Percentiles rank a stretch among this genome's conserved stretches.
These are phyloP conservation scores for Colostygia pectinataria DNA, from an alignment of 2,888 invertebrate species.

Conservation along the genomic window DNA sequence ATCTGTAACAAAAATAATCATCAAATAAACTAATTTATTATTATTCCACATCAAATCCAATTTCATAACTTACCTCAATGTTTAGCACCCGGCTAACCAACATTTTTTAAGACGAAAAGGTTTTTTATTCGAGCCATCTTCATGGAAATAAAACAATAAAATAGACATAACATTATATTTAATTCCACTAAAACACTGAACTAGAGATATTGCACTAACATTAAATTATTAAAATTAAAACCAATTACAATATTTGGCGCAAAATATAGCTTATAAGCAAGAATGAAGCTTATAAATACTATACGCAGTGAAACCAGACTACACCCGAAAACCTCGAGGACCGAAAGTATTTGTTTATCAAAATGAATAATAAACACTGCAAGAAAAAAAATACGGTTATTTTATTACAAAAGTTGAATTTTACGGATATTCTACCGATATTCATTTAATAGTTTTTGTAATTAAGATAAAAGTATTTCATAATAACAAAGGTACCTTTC, in stretches of 20 bases:
- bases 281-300: slow-evolving; percentile 27
- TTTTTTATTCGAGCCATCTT: not conserved
- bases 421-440: too few relatives aligned
- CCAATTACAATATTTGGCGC: slow-evolving; percentile 54
- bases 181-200: slow-evolving; percentile 59
- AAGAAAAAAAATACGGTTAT: too few relatives aligned
- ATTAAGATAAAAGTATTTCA: too few relatives aligned
- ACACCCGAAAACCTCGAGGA: too few relatives aligned
- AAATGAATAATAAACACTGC: too few relatives aligned
- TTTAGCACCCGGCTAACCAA: too few relatives aligned
- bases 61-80: not conserved
- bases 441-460: too few relatives aligned
- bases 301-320: too few relatives aligned
- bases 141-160: slow-evolving; percentile 23
- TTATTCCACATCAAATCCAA: not conserved
- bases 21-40: not conserved
- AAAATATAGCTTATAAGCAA: slow-evolving; percentile 35
- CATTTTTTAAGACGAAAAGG: too few relatives aligned
- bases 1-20: slow-evolving; percentile 10
- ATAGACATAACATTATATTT: slow-evolving; percentile 50
- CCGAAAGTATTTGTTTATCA: too few relatives aligned
- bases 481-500: too few relatives aligned
- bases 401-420: too few relatives aligned
- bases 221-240: slow-evolving; percentile 41
- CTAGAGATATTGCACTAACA: slow-evolving; percentile 65